Evolutionary conservation across 2,797 vertebrate species (phyloP), one percentile per base, ranked within the genome.

Genomic region (Siniperca scherzeri): DNA sequence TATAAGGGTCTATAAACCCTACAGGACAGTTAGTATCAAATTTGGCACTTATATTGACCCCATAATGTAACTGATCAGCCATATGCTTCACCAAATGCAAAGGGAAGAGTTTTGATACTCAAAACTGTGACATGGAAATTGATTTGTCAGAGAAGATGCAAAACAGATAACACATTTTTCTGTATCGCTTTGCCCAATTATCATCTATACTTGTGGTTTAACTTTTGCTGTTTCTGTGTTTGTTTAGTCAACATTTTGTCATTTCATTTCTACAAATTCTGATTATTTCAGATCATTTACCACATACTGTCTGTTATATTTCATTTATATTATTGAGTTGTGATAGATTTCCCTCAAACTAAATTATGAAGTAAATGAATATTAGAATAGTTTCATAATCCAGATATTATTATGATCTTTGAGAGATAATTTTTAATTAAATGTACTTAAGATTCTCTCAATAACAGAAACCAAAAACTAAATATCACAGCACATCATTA

Each of bases 401-500:
- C 7, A 70, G 33, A 56, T 59, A n/a, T 2, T 59, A n/a, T 2
- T 4, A 13, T n/a, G 3, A 9, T 61, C 21, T 19, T 56, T 3
- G 5, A 27, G 11, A 67, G 60, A 25, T 42, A 14, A 55, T 44
- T 44, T 30, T 8, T 27, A 69, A 64, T 66, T 9, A 44, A 44
- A 79, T 38, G 27, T 14, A 12, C 8, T 61, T 27, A 9, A 12
- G 25, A 62, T 46, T 78, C n/a, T 64, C 38, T 70, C 5, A 69
- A 36, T 57, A 27, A 44, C 7, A 40, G 3, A 66, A 76, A 59
- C 10, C 2, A 40, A 57, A 57, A 42, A 57, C 3, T 25, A 4
- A 76, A 67, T 62, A 56, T 25, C 50, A 13, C 27, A 38, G 38
- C n/a, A 57, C n/a, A 68, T 77, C 22, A 59, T 70, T 60, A 50